phyloP scores from a whole-genome alignment of 2,888 invertebrate species.

The Rhogogaster chlorosoma region DNA sequence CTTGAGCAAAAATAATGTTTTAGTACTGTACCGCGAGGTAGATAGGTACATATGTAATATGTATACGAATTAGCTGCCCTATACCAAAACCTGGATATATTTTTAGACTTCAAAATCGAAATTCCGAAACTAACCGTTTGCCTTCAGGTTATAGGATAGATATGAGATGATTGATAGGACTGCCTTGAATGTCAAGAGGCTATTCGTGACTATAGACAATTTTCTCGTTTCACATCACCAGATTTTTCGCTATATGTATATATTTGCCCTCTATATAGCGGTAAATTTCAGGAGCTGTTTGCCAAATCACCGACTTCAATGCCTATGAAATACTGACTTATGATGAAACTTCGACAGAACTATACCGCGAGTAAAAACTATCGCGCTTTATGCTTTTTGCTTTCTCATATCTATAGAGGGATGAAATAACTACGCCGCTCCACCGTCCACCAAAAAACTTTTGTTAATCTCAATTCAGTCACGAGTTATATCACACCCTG shows the following conservation, averaged over 20 bases:
- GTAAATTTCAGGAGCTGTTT: neutral
- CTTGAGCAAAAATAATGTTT: neutral
- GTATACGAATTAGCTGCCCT: neutral
- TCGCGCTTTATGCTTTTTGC: neutral
- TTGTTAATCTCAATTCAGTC: no score
- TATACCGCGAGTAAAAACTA: neutral
- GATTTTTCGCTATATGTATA: neutral
- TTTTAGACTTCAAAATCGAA: slow-evolving; percentile 3
- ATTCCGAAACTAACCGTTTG: neutral
- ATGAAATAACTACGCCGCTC: no score
- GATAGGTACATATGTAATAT: neutral
- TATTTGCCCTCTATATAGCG: neutral
- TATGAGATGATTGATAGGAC: slow-evolving; percentile 11
- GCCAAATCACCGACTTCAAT: neutral
- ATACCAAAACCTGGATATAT: neutral
- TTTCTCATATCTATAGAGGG: no score
- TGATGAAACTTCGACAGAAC: neutral
- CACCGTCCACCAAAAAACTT: neutral
- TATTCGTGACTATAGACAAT: slow-evolving; percentile 21
- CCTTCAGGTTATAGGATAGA: neutral
- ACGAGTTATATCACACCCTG: no score
- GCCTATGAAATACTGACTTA: neutral
- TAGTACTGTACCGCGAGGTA: neutral
- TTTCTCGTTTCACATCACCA: neutral
- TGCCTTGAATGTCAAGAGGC: slow-evolving; percentile 9